Evolutionary conservation across 2,888 invertebrate genomes (phyloP).

Genomic region (Lomographa bimaculata): DNA sequence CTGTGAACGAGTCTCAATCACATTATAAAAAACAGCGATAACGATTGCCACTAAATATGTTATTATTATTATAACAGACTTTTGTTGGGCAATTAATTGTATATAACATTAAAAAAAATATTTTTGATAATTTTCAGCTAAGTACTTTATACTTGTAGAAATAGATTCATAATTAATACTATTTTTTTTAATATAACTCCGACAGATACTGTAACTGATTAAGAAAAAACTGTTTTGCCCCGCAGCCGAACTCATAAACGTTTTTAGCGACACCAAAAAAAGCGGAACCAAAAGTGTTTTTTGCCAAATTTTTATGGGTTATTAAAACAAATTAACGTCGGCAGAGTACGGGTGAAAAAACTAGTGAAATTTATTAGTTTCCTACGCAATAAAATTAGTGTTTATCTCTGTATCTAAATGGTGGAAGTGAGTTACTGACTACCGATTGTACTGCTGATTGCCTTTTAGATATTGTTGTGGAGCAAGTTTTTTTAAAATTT

Average conservation of each 20-base stretch:
- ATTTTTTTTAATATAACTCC: too few relatives aligned
- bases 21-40: too few relatives aligned
- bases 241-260: slow-evolving; percentile 46
- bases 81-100: too few relatives aligned
- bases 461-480: slow-evolving; percentile 52
- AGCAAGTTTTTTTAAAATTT: slow-evolving; percentile 19
- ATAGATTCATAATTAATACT: too few relatives aligned
- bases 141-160: too few relatives aligned
- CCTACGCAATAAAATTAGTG: slow-evolving; percentile 73
- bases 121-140: too few relatives aligned
- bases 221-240: slow-evolving; percentile 22
- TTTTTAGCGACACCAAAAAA: slow-evolving; percentile 59
- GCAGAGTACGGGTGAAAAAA: slow-evolving; percentile 43
- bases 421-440: slow-evolving; percentile 53
- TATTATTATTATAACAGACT: too few relatives aligned
- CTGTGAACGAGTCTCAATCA: too few relatives aligned
- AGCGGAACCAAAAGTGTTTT: slow-evolving; percentile 61
- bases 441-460: slow-evolving; percentile 43
- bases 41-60: too few relatives aligned
- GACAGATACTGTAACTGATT: too few relatives aligned
- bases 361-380: slow-evolving; percentile 70
- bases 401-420: slow-evolving; percentile 71
- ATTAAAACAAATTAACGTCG: slow-evolving; percentile 76
- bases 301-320: slow-evolving; percentile 70
- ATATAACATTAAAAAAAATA: too few relatives aligned